Base-by-base conservation (phyloP, 2,888 invertebrate genomes). In the Drymonia ruficornis region DNA sequence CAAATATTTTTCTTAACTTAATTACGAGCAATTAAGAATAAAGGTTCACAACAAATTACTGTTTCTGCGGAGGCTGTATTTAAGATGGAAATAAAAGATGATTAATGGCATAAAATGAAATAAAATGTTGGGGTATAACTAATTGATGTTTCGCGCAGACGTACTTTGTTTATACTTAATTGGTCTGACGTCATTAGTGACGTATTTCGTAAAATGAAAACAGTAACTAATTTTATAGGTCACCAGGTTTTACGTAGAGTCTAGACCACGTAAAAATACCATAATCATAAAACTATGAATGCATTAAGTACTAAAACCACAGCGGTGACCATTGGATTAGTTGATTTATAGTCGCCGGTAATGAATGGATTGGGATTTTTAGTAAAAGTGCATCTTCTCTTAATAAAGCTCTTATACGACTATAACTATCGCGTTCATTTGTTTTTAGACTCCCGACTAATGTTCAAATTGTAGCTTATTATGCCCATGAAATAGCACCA, bases 61-160 rank as follows among this genome's bases (percentile, higher is more conserved):
- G 44, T 23, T 44, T 23, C 44, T 16, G 23, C 8, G n/a, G 7
- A 40, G 8, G 40, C 16, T 40, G 23, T 44, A 44, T 44, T 19
- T 3, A 44, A 19, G 42, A 18, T 42, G 42, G n/a, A 42, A 42
- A 42, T 42, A n/a, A 18, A 19, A 42, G 19, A 42, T 18, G 42
- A 42, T 42, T 42, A 18, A 42, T 42, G 9, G 16, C 15, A 40
- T 16, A 40, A 12, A 16, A 40, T 8, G 23, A n/a, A 44, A 23
- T 44, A 23, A 44, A 44, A 40, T 40, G 16, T 40, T 38, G 38
- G n/a, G 40, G 40, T 16, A 8, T 40, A 40, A 40, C 16, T 16
- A 40, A 40, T 40, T 40, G 40, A 40, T 16, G 15, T 40, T 40
- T 40, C n/a, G 36, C 36, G 36, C 36, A 36, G n/a, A n/a, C 36